Evolutionary conservation across 2,113 vertebrate genomes (phyloP).

Genomic region (Labeo rohita): DNA sequence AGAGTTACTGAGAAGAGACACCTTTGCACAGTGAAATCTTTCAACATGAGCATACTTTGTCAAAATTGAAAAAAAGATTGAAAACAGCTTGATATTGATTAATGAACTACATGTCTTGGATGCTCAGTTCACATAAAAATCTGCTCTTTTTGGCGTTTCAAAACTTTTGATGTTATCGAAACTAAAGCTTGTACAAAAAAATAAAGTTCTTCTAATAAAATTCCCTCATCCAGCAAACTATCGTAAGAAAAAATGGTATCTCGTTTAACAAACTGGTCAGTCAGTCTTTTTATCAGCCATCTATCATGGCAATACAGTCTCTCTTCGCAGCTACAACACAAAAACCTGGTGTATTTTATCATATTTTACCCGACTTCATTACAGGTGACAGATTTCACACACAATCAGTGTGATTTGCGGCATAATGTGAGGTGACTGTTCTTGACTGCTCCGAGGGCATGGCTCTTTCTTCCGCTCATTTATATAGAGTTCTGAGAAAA

Average conservation of each 20-base stretch:
- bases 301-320: background rate
- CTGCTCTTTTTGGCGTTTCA: background rate
- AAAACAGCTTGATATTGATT: constrained; percentile 8
- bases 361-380: background rate
- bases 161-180: background rate
- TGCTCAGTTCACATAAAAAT: background rate
- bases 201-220: background rate
- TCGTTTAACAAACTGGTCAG: background rate
- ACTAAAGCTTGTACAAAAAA: background rate
- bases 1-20: constrained; percentile 27
- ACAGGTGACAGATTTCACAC: constrained; percentile 28
- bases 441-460: background rate
- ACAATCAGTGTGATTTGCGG: constrained; percentile 9
- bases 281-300: background rate
- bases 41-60: constrained; percentile 6
- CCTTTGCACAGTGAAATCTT: background rate
- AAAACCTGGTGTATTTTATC: background rate
- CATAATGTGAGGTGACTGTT: constrained; percentile 14
- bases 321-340: background rate
- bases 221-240: background rate
- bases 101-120: background rate
- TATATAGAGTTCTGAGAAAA: background rate
- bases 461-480: background rate
- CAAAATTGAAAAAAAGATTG: background rate
- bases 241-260: background rate